These are phyloP conservation scores for Rhamphomyia laevipes DNA, from an alignment of 2,888 invertebrate species.

Conservation along the genomic window DNA sequence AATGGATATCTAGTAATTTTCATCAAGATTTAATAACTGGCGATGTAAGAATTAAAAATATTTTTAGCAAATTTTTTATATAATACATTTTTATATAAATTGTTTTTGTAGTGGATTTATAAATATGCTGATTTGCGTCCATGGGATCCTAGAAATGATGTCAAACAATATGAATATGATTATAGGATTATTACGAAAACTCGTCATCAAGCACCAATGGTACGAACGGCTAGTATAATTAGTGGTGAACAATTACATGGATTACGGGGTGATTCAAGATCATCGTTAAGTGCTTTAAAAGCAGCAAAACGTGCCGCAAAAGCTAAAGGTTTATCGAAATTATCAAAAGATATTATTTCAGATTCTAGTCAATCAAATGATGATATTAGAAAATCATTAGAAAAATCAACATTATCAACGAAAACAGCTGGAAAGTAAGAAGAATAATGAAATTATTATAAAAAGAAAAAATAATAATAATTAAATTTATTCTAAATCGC, in stretches of 20 bases:
- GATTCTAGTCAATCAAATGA: slow-evolving; percentile 41
- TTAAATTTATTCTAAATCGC: background rate
- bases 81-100: background rate
- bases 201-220: slow-evolving; percentile 60
- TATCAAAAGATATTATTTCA: slow-evolving; percentile 40
- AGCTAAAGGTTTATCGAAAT: slow-evolving; percentile 37
- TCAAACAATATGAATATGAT: slow-evolving; percentile 74
- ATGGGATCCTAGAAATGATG: slow-evolving; percentile 79
- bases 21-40: slow-evolving; percentile 42
- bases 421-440: slow-evolving; percentile 23
- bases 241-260: slow-evolving; percentile 48
- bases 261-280: slow-evolving; percentile 42
- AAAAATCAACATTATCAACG: slow-evolving; percentile 9
- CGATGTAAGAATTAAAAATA: slow-evolving; percentile 18
- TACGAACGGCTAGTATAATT: slow-evolving; percentile 57
- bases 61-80: background rate
- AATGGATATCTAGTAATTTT: slow-evolving; percentile 68
- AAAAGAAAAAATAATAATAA: background rate
- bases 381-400: slow-evolving; percentile 16
- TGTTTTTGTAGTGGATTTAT: slow-evolving; percentile 52
- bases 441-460: background rate
- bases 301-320: slow-evolving; percentile 20
- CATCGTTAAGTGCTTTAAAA: slow-evolving; percentile 38
- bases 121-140: slow-evolving; percentile 70
- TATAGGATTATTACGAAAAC: slow-evolving; percentile 70